Base-by-base conservation (phyloP, 1,140 invertebrate species). In the Sarcophaga peregrina region DNA sequence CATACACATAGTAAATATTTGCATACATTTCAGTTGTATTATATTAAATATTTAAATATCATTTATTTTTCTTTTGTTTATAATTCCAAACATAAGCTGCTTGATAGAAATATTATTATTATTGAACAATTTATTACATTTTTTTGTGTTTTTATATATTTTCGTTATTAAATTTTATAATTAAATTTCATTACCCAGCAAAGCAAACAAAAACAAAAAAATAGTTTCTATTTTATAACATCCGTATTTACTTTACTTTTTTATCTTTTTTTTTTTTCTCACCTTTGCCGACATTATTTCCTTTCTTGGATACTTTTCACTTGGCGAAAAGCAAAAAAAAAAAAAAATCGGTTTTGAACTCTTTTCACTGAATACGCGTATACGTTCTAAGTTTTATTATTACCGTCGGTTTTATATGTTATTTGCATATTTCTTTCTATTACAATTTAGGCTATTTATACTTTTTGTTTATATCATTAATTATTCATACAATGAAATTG, bases 211-310 rank as follows among this genome's bases (percentile, higher is more conserved):
- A n/a, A n/a, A n/a, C n/a, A n/a, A n/a, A 4, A 37, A 37, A 2
- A 37, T 37, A 37, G 25, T 37, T 37, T 37, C 25, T 37, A 37
- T 37, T 37, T 37, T 37, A 37, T 37, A 37, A 37, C 25, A 4
- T 37, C 25, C 25, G 25, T 37, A 37, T 37, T 37, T 37, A 37
- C 25, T 37, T 37, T 37, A n/a, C n/a, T n/a, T n/a, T n/a, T n/a
- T n/a, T n/a, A n/a, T n/a, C n/a, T 37, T 37, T 37, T 37, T 37
- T 37, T 37, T 37, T 37, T 46, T 47, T 50, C 75, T 78, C 75
- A 78, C 75, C 75, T 78, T 78, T 50, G 75, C 75, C 75, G 75
- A 78, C 75, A 78, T 78, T 50, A 78, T 78, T 78, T 78, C 45
- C 73, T 74, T 50, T 78, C 75, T 50, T 50, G 75, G 52, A 78